phyloP scores from a whole-genome alignment of 2,797 vertebrate genomes.

The Thaleichthys pacificus region DNA sequence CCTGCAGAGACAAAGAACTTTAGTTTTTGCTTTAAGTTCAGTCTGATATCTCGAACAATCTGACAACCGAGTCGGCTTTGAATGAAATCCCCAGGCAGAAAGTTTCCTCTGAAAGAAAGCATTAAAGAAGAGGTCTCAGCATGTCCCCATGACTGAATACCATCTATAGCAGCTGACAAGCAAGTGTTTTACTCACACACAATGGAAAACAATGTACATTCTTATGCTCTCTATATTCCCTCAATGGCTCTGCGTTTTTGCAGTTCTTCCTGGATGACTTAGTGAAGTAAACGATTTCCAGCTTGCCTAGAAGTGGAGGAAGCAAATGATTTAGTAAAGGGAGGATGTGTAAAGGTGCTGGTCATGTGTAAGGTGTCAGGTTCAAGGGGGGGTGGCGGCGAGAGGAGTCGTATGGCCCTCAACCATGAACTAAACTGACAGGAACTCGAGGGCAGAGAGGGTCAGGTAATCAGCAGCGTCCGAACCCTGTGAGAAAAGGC shows the following conservation, averaged over 20 bases:
- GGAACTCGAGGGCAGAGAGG: background rate
- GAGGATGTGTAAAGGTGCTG: too few species aligned
- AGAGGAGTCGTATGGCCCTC: background rate
- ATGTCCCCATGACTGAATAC: background rate
- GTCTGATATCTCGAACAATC: background rate
- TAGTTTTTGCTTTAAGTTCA: conserved; percentile 4
- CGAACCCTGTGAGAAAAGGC: background rate
- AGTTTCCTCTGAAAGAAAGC: background rate
- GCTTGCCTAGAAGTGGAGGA: too few species aligned
- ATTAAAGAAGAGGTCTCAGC: conserved; percentile 2
- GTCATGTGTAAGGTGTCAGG: too few species aligned
- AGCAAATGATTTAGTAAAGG: too few species aligned
- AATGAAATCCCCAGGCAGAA: background rate
- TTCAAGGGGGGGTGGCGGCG: too few species aligned
- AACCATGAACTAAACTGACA: background rate
- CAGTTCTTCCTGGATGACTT: too few species aligned
- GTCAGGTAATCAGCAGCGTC: background rate
- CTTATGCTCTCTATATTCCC: too few species aligned
- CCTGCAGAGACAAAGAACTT: background rate
- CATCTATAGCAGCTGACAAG: background rate
- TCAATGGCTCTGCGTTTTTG: too few species aligned
- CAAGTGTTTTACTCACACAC: background rate
- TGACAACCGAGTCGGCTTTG: conserved; percentile 6
- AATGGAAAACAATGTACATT: background rate
- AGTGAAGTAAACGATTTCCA: too few species aligned